Base-by-base conservation (phyloP, 2,888 invertebrate genomes). In the Drosophila siamana region DNA sequence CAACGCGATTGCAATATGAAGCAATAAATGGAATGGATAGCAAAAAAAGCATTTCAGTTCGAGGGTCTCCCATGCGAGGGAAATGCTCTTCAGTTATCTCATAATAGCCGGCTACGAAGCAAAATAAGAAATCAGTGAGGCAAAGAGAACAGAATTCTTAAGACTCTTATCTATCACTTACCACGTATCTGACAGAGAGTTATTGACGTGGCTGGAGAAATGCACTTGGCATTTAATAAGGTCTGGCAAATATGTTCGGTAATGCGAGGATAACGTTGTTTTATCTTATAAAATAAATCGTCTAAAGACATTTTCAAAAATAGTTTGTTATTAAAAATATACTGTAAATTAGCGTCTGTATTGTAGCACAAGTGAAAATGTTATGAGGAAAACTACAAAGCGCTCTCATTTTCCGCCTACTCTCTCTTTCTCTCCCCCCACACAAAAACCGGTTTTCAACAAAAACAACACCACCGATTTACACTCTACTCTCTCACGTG, bases 161-260 rank as follows among this genome's bases (percentile, higher is more conserved):
- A 59, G 48, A 52, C 8, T 28, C 4, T 8, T 43, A 5, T 26
- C 8, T 15, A 4, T 0, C 6, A 13, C 78, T 68, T 69, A 74
- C 82, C 84, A 56, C 78, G 86, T 62, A 83, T 65, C 44, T 88
- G 61, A 0, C 43, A 28, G 22, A 83, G 61, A 0, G 78, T 78
- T 15, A 86, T 69, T 0, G 88, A 61, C 4, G 51, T 52, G 9
- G 67, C 44, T 0, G 84, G 66, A 0, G 80, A 65, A 8, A 33
- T 64, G 36, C 63, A 69, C 0, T 76, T 22, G 13, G 52, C 47
- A 6, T 40, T 48, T 1, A 48, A 7, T 11, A 82, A 61, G 6
- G 86, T 54, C 4, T 48, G 48, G 6, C 30, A n/a, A 1, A 80
- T 15, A 26, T 77, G 43, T 8, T 15, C n/a, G 2, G 41, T 22